phyloP scores from a whole-genome alignment of 2,797 vertebrate genomes.

The Sebastes matsubarae region DNA sequence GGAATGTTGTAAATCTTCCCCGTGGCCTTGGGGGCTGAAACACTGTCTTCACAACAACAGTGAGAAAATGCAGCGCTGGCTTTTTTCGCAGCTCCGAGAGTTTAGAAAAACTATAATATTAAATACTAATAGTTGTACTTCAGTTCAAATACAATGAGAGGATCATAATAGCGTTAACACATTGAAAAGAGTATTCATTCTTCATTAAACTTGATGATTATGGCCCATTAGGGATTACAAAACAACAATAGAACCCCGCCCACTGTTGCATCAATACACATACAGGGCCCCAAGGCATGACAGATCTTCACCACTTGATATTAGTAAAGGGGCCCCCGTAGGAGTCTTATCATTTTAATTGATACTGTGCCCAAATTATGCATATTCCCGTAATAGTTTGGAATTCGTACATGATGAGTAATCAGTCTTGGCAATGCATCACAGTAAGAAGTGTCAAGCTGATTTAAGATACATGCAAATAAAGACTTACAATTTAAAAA shows the following conservation, averaged over 20 bases:
- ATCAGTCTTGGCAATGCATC: background rate
- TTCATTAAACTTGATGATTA: background rate
- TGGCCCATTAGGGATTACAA: background rate
- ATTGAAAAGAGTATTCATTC: background rate
- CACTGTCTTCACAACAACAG: slow-evolving; percentile 17
- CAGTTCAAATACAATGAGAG: background rate
- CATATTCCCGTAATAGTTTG: background rate
- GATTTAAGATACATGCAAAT: background rate
- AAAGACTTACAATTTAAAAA: background rate
- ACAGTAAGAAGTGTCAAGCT: background rate
- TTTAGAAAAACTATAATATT: background rate
- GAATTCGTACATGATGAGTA: background rate
- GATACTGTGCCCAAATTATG: background rate
- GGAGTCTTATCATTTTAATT: background rate
- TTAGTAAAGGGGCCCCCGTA: background rate
- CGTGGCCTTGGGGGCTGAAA: slow-evolving; percentile 34
- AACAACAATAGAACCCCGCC: background rate
- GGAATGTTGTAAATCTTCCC: slow-evolving; percentile 42
- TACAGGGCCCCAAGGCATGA: background rate
- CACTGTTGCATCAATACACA: background rate
- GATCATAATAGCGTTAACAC: background rate
- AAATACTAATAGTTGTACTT: background rate
- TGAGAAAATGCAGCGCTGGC: slow-evolving; percentile 33
- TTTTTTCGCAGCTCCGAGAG: slow-evolving; percentile 5
- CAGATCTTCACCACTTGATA: background rate